These are phyloP conservation scores for Corbicula japonica DNA, from an alignment of 2,888 invertebrate species.

Conservation along the genomic window DNA sequence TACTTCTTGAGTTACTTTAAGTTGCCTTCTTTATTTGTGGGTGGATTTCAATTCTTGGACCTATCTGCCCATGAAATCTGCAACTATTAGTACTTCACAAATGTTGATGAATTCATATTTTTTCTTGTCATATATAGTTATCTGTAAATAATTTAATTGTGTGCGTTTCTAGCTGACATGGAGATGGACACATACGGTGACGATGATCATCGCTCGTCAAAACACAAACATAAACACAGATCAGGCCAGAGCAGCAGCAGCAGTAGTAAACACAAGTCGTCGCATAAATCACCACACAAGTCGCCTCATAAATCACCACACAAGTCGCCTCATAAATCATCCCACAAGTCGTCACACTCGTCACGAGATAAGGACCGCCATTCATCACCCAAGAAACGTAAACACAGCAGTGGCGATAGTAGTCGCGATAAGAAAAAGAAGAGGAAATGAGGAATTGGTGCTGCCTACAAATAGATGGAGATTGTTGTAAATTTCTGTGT, in stretches of 20 bases:
- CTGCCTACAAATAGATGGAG: too few species aligned
- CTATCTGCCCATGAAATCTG: too few species aligned
- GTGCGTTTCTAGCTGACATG: constrained; percentile 71
- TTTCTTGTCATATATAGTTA: too few species aligned
- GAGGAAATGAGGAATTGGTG: constrained; percentile 43
- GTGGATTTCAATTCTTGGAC: too few species aligned
- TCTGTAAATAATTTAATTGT: not conserved
- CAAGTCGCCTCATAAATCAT: constrained; percentile 63
- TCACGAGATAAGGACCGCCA: constrained; percentile 50
- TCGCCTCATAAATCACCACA: constrained; percentile 51
- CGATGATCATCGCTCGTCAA: constrained; percentile 34
- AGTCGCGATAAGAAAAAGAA: constrained; percentile 71
- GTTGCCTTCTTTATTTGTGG: too few species aligned
- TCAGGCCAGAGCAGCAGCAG: constrained; percentile 2
- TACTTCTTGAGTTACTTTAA: too few species aligned
- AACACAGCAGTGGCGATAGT: constrained; percentile 65
- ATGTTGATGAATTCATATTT: too few species aligned
- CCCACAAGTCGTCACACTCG: constrained; percentile 58
- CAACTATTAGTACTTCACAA: too few species aligned
- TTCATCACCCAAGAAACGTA: constrained; percentile 62
- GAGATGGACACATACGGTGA: constrained; percentile 67
- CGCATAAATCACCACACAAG: constrained; percentile 49
- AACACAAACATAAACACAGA: constrained; percentile 14
- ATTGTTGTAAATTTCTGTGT: too few species aligned
- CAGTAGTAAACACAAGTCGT: constrained; percentile 20